A percentile compares a stretch with the other conserved stretches of the same genome.
These are phyloP conservation scores for Drosophila subpulchrella DNA, from an alignment of 1,140 invertebrate genomes.

Conservation along the genomic window DNA sequence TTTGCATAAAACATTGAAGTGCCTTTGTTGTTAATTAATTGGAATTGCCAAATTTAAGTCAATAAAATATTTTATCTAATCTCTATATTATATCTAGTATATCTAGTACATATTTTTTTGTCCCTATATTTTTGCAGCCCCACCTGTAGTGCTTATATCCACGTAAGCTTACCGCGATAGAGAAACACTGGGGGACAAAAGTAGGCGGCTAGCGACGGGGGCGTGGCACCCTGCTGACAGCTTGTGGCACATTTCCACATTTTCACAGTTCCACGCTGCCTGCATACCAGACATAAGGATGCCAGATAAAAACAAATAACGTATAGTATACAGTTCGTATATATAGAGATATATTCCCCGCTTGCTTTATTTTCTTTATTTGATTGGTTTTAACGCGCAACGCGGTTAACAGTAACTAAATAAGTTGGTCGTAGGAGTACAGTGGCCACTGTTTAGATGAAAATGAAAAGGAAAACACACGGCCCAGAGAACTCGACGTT, in stretches of 20 bases:
- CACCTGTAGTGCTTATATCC: not conserved
- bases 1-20: too few relatives aligned
- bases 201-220: not conserved
- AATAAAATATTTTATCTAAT: too few relatives aligned
- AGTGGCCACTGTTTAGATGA: not conserved
- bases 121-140: not conserved
- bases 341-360: not conserved
- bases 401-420: conserved; percentile 1
- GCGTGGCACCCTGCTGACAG: conserved; percentile 28
- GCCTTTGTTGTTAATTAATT: too few relatives aligned
- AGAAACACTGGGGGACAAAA: not conserved
- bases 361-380: not conserved
- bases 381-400: conserved; percentile 18
- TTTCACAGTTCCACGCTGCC: not conserved
- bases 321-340: not conserved
- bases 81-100: too few relatives aligned
- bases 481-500: not conserved
- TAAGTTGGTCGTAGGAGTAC: not conserved
- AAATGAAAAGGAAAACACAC: not conserved
- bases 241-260: conserved; percentile 25
- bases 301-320: conserved; percentile 8
- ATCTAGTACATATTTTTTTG: too few relatives aligned
- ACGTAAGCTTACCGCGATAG: conserved; percentile 1
- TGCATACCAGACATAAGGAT: conserved; percentile 6
- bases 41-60: too few relatives aligned